phyloP scores from a whole-genome alignment of 2,113 vertebrate genomes.

The Bujurquina vittata region DNA sequence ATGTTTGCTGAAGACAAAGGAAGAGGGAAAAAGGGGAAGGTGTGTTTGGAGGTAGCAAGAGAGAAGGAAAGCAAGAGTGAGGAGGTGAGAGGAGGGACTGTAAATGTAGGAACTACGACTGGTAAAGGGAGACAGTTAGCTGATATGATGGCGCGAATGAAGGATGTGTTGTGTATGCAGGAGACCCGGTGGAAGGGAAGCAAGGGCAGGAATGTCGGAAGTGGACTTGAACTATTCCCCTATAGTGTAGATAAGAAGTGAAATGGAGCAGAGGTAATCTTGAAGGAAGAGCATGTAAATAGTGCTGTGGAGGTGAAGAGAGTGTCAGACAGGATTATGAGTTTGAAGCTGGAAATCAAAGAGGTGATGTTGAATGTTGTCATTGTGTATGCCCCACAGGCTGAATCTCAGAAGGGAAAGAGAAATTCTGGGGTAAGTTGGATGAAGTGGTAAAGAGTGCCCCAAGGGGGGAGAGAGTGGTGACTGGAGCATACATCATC shows the following conservation, averaged over 20 bases:
- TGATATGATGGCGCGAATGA: background rate
- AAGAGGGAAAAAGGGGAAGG: background rate
- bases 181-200: background rate
- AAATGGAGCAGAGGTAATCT: background rate
- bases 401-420: background rate
- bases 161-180: background rate
- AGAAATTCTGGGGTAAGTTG: background rate
- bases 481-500: background rate
- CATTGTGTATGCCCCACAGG: background rate
- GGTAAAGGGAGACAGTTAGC: too few species aligned
- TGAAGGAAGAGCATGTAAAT: background rate
- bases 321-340: background rate
- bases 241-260: background rate
- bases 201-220: background rate
- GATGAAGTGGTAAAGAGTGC: background rate
- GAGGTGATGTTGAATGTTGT: background rate
- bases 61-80: background rate
- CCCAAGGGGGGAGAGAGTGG: background rate
- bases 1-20: too few species aligned
- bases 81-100: background rate
- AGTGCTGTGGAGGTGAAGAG: background rate
- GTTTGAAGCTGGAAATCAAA: background rate
- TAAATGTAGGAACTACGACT: background rate
- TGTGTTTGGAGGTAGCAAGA: background rate
- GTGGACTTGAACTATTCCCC: background rate